Percentiles rank a stretch among this genome's conserved stretches.
Evolutionary conservation across 23 tunicate species (phyloP).

Genomic region (Trididemnum clinides): DNA sequence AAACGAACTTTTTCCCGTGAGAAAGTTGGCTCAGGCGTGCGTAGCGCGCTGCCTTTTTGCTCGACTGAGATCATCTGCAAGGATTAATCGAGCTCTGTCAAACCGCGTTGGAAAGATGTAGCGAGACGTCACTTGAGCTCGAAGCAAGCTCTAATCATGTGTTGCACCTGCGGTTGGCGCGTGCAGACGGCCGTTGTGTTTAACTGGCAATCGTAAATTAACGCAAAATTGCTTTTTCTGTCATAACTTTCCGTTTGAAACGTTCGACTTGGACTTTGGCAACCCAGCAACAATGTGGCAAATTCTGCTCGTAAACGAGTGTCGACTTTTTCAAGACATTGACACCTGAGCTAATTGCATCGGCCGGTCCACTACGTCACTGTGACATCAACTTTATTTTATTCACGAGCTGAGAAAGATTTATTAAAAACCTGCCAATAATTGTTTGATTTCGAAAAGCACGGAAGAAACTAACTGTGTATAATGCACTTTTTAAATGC

Average conservation of each 20-base stretch:
- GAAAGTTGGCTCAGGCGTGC: conserved; percentile 29
- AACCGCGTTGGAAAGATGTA: not conserved
- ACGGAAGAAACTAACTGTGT: no score
- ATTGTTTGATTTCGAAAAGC: no score
- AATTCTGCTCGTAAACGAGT: no score
- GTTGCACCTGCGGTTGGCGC: not conserved
- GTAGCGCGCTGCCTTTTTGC: conserved; percentile 11
- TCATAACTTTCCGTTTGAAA: not conserved
- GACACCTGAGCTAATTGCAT: no score
- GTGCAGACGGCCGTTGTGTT: not conserved
- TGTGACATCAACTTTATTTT: no score
- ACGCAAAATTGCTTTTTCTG: not conserved
- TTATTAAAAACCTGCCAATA: no score
- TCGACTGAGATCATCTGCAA: not conserved
- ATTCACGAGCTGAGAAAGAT: no score
- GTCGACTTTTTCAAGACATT: no score
- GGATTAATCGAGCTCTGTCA: conserved; percentile 23
- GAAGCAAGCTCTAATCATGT: not conserved
- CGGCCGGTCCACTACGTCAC: no score
- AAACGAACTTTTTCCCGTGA: conserved; percentile 29
- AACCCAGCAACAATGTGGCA: conserved; percentile 17
- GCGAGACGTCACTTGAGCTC: not conserved
- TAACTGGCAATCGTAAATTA: not conserved
- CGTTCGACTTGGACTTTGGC: not conserved
- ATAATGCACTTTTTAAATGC: no score